Evolutionary conservation across 2,797 vertebrate species (phyloP).

Genomic region (Lagodon rhomboides): DNA sequence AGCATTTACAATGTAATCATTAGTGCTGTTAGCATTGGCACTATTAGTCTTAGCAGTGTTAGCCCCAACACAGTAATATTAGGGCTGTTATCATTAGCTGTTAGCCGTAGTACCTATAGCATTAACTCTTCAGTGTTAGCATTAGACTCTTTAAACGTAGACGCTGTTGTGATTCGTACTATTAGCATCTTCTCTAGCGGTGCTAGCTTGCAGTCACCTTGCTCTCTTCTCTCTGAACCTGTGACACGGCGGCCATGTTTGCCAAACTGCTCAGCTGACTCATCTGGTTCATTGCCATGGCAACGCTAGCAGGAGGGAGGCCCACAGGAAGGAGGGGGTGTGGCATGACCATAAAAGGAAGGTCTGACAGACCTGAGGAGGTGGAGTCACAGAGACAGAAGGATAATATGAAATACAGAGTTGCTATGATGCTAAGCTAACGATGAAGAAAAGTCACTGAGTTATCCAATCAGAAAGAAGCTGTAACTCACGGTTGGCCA

Average conservation of each 20-base stretch:
- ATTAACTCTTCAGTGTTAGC: not conserved
- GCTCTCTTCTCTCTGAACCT: conserved; percentile 81
- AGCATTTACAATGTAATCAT: not conserved
- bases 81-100: not conserved
- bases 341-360: conserved; percentile 96
- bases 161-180: not conserved
- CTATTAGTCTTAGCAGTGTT: not conserved
- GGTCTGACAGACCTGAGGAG: conserved; percentile 87
- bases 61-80: not conserved
- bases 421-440: conserved; percentile 1
- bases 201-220: conserved; percentile 33
- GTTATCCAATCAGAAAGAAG: not conserved
- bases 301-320: conserved; percentile 92
- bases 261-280: conserved; percentile 93
- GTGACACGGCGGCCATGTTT: conserved; percentile 91
- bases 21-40: not conserved
- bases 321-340: conserved; percentile 94
- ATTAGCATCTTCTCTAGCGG: not conserved
- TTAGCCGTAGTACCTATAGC: not conserved
- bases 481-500: conserved; percentile 89
- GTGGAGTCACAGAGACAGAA: not conserved
- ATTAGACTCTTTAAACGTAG: not conserved
- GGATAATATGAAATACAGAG: not conserved
- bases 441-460: not conserved
- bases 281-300: conserved; percentile 97